A percentile compares a stretch with the other conserved stretches of the same genome.
These are phyloP conservation scores for Drosophila quinaria DNA, from an alignment of 2,888 invertebrate species.

Conservation along the genomic window DNA sequence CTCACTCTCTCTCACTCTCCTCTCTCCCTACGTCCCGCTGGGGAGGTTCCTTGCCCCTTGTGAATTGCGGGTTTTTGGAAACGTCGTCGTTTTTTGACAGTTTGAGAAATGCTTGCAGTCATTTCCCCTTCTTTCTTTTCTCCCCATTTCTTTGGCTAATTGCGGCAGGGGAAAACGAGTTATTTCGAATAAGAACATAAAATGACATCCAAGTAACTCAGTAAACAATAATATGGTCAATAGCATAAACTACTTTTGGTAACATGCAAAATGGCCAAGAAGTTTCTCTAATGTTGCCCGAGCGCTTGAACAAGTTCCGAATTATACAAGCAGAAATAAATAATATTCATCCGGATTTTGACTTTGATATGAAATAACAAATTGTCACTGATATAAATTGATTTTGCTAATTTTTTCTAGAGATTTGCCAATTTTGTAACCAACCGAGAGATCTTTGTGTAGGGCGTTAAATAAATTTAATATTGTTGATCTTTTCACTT, in stretches of 20 bases:
- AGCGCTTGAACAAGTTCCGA: constrained; percentile 1
- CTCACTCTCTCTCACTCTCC: constrained; percentile 9
- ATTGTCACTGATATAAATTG: constrained; percentile 5
- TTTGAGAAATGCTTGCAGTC: constrained; percentile 59
- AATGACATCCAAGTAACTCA: constrained; percentile 4
- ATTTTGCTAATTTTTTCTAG: constrained; percentile 20
- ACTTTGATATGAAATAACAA: neutral
- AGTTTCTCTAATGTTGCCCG: neutral
- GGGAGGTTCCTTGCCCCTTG: constrained; percentile 19
- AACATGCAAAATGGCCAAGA: neutral
- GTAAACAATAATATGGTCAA: constrained; percentile 11
- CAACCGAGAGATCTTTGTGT: constrained; percentile 6
- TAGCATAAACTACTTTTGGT: constrained; percentile 6
- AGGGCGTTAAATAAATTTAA: constrained; percentile 27
- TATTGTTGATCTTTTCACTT: constrained; percentile 24
- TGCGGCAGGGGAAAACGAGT: constrained; percentile 42
- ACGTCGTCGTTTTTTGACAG: constrained; percentile 49
- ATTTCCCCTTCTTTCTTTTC: neutral
- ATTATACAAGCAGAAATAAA: neutral
- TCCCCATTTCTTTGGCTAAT: constrained; percentile 45
- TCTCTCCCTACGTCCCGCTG: constrained; percentile 7
- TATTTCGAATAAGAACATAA: constrained; percentile 2
- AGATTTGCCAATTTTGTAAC: neutral
- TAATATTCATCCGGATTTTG: neutral
- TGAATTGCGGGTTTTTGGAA: constrained; percentile 42